Evolutionary conservation across 2,797 vertebrate genomes (phyloP).

Genomic region (Columba guinea): DNA sequence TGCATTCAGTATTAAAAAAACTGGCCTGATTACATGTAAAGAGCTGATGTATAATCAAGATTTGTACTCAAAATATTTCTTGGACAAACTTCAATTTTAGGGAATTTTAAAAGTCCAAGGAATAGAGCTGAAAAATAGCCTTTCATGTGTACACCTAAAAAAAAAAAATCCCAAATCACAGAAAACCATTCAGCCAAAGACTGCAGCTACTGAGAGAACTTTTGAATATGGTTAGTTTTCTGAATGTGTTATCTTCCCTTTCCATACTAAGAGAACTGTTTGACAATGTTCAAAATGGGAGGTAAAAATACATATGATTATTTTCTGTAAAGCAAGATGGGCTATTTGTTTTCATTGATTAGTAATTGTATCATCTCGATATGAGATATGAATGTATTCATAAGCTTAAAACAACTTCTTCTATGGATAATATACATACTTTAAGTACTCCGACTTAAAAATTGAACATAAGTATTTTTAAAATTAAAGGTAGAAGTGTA

Average conservation of each 20-base stretch:
- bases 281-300: slow-evolving; percentile 53
- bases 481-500: slow-evolving; percentile 84
- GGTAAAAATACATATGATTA: slow-evolving; percentile 31
- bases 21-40: slow-evolving; percentile 68
- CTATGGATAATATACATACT: slow-evolving; percentile 85
- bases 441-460: slow-evolving; percentile 82
- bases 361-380: slow-evolving; percentile 76
- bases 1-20: slow-evolving; percentile 54
- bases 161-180: slow-evolving; percentile 13
- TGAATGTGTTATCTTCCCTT: neutral
- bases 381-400: slow-evolving; percentile 78
- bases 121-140: slow-evolving; percentile 61
- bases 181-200: slow-evolving; percentile 67
- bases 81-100: slow-evolving; percentile 61
- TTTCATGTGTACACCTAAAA: neutral
- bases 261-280: slow-evolving; percentile 37
- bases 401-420: slow-evolving; percentile 79
- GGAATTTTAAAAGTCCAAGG: slow-evolving; percentile 64
- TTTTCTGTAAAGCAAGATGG: slow-evolving; percentile 64
- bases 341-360: slow-evolving; percentile 66
- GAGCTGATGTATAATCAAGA: slow-evolving; percentile 74
- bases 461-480: slow-evolving; percentile 77
- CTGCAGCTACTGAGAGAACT: slow-evolving; percentile 64
- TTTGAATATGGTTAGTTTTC: slow-evolving; percentile 2
- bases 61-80: slow-evolving; percentile 60